Evolutionary conservation across 2,113 vertebrate species (phyloP).

Genomic region (Oreotrochilus melanogaster): DNA sequence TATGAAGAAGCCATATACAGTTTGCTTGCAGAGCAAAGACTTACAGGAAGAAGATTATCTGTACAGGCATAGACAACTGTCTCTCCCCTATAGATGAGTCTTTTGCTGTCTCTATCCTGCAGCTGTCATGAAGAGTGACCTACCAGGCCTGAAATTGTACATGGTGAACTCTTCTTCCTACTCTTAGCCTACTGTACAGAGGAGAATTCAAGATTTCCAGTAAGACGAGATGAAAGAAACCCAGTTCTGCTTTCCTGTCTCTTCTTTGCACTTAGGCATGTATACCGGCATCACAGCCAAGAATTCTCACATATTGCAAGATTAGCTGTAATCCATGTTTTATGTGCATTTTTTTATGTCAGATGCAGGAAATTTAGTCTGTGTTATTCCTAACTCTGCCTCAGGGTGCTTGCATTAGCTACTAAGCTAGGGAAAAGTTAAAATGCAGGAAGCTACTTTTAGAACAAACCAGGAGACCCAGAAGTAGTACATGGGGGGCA

Average conservation of each 20-base stretch:
- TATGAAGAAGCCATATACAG: not conserved
- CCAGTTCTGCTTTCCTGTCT: not conserved
- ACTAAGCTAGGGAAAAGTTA: not conserved
- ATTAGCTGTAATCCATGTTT: not conserved
- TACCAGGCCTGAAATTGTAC: not conserved
- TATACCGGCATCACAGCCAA: not conserved
- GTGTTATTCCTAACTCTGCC: not conserved
- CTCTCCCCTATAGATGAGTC: not conserved
- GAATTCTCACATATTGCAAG: not conserved
- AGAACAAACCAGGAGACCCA: not conserved
- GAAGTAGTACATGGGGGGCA: rapidly evolving
- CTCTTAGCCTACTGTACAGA: not conserved
- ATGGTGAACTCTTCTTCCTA: not conserved
- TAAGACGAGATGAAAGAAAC: not conserved
- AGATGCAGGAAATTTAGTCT: not conserved
- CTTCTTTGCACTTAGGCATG: not conserved
- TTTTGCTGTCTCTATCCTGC: not conserved
- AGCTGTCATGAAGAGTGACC: not conserved
- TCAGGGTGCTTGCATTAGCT: not conserved
- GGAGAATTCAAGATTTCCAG: not conserved
- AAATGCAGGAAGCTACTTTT: not conserved
- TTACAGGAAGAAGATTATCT: not conserved
- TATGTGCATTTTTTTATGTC: not conserved
- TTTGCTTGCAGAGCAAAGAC: not conserved
- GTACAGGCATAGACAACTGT: rapidly evolving